Base-by-base conservation (phyloP, 2,113 vertebrate genomes). In the Sander lucioperca region DNA sequence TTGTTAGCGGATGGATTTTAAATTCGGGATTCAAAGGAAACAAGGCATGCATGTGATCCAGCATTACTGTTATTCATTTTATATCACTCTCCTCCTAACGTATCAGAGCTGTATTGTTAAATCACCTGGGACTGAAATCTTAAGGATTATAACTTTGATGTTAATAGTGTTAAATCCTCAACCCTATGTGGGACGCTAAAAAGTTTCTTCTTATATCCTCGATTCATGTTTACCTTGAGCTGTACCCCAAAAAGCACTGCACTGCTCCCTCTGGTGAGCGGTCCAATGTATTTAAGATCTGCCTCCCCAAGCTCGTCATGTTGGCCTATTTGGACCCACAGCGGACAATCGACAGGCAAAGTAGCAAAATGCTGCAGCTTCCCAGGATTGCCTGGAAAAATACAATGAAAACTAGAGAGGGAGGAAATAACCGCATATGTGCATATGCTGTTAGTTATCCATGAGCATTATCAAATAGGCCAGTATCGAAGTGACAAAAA, bases 221-320 rank as follows among this genome's bases (percentile, higher is more conserved):
- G 0, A 5, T 2, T 45, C 3, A 15, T 10, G 6, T 68, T 82
- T 74, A 95, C 95, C 90, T 95, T 94, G 10, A 97, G 93, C 69
- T 96, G 92, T 0, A 96, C 94, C 1, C 96, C 96, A 61, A 96
- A 96, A 51, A 89, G 86, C 77, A 96, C 84, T 0, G 92, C 87
- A 0, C 75, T 88, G 71, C 93, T 93, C 16, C 95, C 93, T 77
- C 92, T 74, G 25, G 81, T 87, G 27, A 95, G 80, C 0, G 94
- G 92, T 0, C 96, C 96, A 0, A 93, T 65, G 77, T 93, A 96
- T 63, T 92, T 94, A 2, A 97, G 91, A 12, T 95, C 91, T 0
- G 95, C 96, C 72, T 93, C 94, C 0, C 89, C 94, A 48, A 93
- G 88, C 65, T 94, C 93, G 6, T 91, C 92, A 4, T 84, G 90